These are phyloP conservation scores for Heliconius hortense DNA, from an alignment of 2,888 invertebrate genomes.

Conservation along the genomic window DNA sequence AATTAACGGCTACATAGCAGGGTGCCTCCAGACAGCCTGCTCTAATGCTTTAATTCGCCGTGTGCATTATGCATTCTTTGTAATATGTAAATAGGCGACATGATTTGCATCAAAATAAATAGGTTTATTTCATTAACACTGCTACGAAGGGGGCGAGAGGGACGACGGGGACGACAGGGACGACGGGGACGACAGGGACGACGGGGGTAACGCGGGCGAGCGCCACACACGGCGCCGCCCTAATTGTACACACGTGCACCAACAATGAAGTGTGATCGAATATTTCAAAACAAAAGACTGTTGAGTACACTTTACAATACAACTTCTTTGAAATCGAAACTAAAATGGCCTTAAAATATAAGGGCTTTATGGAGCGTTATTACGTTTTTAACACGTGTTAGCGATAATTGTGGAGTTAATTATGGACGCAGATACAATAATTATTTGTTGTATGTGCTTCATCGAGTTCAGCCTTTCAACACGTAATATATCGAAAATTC, in stretches of 20 bases:
- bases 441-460: too few species aligned
- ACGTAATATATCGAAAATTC: too few species aligned
- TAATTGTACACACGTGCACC: conserved; percentile 19
- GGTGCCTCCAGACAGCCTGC: neutral
- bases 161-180: neutral
- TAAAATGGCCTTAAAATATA: neutral
- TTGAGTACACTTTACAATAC: neutral
- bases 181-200: neutral
- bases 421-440: neutral
- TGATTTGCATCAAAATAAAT: conserved; percentile 15
- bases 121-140: neutral
- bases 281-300: conserved; percentile 10
- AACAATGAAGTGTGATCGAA: conserved; percentile 5
- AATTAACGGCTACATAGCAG: neutral
- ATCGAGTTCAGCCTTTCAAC: too few species aligned
- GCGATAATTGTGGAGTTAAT: neutral
- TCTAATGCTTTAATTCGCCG: conserved; percentile 15
- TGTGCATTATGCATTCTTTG: conserved; percentile 7
- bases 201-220: neutral
- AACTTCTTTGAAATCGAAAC: conserved; percentile 3
- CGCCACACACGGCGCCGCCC: conserved; percentile 26
- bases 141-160: neutral
- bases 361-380: neutral
- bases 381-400: neutral
- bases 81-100: conserved; percentile 12